Percentiles rank a stretch among this genome's conserved stretches.
phyloP scores from a whole-genome alignment of 2,888 invertebrate genomes.

The Rotaria sp. region DNA sequence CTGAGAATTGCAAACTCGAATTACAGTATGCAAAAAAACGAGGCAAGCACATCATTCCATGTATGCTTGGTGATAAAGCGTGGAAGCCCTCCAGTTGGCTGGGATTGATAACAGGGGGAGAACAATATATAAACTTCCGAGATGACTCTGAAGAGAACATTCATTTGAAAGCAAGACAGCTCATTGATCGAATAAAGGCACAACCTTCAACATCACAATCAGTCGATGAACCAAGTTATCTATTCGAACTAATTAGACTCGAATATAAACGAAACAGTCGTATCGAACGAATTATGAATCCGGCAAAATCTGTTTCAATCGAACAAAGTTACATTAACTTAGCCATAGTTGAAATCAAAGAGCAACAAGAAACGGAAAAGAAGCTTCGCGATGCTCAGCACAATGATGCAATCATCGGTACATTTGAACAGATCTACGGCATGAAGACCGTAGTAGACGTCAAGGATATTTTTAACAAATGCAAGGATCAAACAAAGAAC shows the following conservation, averaged over 20 bases:
- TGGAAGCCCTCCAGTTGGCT: not conserved
- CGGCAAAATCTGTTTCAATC: not conserved
- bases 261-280: not conserved
- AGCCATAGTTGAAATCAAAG: not conserved
- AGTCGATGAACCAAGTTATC: not conserved
- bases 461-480: not conserved
- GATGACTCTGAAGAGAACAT: not conserved
- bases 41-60: not conserved
- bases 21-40: slow-evolving; percentile 7
- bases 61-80: not conserved
- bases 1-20: slow-evolving; percentile 8
- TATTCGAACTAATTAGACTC: not conserved
- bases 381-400: not conserved
- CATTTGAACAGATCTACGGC: not conserved
- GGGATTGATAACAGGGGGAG: not conserved
- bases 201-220: not conserved
- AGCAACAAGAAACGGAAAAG: not conserved
- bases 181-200: not conserved
- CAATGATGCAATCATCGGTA: not conserved
- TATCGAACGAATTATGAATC: not conserved
- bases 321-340: not conserved
- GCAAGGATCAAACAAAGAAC: not conserved
- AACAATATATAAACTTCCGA: not conserved
- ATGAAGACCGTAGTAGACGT: not conserved
- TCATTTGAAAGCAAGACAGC: not conserved